These are phyloP conservation scores for Venusia cambrica DNA, from an alignment of 2,888 invertebrate species.

Conservation along the genomic window DNA sequence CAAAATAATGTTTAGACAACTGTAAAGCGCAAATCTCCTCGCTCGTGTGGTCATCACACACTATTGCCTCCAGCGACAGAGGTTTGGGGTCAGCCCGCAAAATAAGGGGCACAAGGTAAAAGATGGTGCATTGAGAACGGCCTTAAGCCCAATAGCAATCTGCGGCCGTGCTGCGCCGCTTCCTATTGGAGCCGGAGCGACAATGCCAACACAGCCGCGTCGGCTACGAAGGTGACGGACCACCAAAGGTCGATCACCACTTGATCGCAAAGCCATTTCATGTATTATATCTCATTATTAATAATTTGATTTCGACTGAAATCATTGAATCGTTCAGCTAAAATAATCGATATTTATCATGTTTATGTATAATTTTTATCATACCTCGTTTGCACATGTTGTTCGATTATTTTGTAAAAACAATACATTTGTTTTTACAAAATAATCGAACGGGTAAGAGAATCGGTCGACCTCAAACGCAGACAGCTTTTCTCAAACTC, in stretches of 20 bases:
- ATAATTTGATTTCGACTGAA: constrained; percentile 5
- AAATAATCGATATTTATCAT: constrained; percentile 45
- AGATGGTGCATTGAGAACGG: constrained; percentile 80
- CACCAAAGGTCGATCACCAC: constrained; percentile 67
- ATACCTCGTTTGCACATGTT: too few species aligned
- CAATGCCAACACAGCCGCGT: constrained; percentile 64
- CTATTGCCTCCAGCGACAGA: constrained; percentile 37
- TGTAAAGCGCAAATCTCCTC: constrained; percentile 18
- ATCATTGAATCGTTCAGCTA: constrained; percentile 12
- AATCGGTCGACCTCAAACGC: constrained; percentile 52
- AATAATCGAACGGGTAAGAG: constrained; percentile 30
- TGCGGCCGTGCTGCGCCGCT: constrained; percentile 64
- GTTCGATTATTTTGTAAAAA: too few species aligned
- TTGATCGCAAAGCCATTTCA: constrained; percentile 38
- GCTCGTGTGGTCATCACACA: constrained; percentile 41
- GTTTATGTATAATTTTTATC: too few species aligned
- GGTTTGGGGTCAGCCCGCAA: constrained; percentile 70
- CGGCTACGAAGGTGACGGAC: constrained; percentile 67
- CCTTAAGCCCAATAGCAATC: constrained; percentile 80
- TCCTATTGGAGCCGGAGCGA: constrained; percentile 77
- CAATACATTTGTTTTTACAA: too few species aligned
- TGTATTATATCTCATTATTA: constrained; percentile 23
- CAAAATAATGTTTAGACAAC: too few species aligned
- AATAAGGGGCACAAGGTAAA: constrained; percentile 79
- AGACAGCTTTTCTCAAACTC: constrained; percentile 53